Evolutionary conservation across 1,140 invertebrate species (phyloP), one percentile per base, ranked within the genome.

Genomic region (Trichonephila clavipes): DNA sequence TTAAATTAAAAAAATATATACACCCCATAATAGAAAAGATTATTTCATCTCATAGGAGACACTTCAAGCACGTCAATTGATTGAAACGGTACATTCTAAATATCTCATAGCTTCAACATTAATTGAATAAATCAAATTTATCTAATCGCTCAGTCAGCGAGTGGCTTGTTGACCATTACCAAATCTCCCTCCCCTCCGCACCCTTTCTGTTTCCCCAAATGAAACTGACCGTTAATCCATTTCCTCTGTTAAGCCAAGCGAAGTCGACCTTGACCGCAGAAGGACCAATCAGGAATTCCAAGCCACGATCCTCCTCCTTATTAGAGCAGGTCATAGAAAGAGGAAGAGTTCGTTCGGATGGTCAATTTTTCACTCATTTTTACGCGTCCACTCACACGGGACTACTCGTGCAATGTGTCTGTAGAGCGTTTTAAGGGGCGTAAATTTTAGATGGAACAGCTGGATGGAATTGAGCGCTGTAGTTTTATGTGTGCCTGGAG

Each of bases 221-320:
- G 66, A 69, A 69, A 69, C 66, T 24, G 66, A 69, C 66, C 66
- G 24, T 69, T 24, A 69, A 69, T 69, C 66, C 66, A 21, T 24
- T 69, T 24, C n/a, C 66, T 69, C 66, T 69, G 66, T 69, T 69
- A 69, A 69, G 24, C 66, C 24, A 69, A 69, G 66, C 66, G n/a
- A 69, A 24, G 66, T 28, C 21, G 66, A 69, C 66, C 66, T 69
- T 69, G 66, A 69, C 66, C 24, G 24, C 66, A 10, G 66, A 69
- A 24, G 21, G 66, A 24, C 66, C 66, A 28, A 69, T 69, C n/a
- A 69, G 66, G 24, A 3, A 69, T 69, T 69, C 66, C 14, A n/a
- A 4, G 66, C 66, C 66, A 69, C 66, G 66, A 69, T 69, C 8
- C 12, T 10, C 66, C 66, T 7, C n/a, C 21, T 69, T 21, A 69